Base-by-base conservation (phyloP, 2,797 vertebrate species). In the Macropodus opercularis region DNA sequence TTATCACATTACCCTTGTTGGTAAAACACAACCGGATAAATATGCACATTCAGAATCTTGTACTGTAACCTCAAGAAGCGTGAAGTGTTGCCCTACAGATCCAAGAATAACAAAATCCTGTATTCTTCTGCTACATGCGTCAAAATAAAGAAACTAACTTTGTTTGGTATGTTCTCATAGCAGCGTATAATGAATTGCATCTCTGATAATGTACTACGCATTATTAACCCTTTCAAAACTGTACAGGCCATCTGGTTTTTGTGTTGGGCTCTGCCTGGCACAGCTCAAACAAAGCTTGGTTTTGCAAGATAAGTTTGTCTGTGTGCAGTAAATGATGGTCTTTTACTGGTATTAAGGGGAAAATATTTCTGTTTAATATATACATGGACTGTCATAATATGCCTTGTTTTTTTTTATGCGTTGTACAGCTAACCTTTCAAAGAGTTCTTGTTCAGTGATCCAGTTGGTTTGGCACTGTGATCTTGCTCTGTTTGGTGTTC, bases 401-500 rank as follows among this genome's bases (percentile, higher is more conserved):
- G n/a, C n/a, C 19, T 39, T 55, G 35, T 0, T 40, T 31, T 63
- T 50, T n/a, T 41, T 56, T 42, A 1, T 42, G 11, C 10, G 11
- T 22, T 40, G 41, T 38, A 42, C 55, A 46, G 19, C 26, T 38
- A 31, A 3, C 6, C 1, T 6, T 24, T 34, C 60, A n/a, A n/a
- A n/a, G n/a, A n/a, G n/a, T n/a, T n/a, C n/a, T n/a, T n/a, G n/a
- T n/a, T n/a, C n/a, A 26, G 27, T 32, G 24, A 51, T 10, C 42
- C 3, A 12, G 44, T 40, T 36, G 58, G 46, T 44, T 19, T 27
- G 27, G 22, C n/a, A 2, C 38, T 65, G 41, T 34, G 46, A 48
- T 51, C n/a, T 40, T 23, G 50, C 63, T 67, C 70, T 80, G 72
- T 63, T 77, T 21, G 71, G 61, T 77, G 75, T 83, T 77, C 32